Conservation (phyloP, 2,797 vertebrate species). For the Tolypeutes matacus region DNA sequence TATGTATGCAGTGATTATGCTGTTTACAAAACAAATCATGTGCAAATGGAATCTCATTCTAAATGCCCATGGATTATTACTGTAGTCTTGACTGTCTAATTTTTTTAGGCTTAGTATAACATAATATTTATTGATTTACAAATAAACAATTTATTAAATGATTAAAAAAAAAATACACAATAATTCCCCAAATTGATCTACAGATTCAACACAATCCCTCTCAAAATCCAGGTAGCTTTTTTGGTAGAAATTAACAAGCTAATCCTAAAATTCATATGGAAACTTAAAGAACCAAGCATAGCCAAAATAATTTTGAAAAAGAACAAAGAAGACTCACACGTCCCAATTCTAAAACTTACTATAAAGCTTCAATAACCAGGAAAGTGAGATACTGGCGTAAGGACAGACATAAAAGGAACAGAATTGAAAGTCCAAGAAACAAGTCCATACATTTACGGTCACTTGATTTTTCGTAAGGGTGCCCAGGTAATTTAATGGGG, state of each 20-base stretch:
- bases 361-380: too few relatives aligned
- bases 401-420: neutral
- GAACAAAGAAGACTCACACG: neutral
- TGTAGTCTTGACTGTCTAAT: conserved; percentile 25
- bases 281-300: too few relatives aligned
- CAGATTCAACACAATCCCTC: too few relatives aligned
- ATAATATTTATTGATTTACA: conserved; percentile 49
- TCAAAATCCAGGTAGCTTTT: neutral
- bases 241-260: too few relatives aligned
- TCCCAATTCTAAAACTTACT: neutral
- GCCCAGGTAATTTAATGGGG: neutral
- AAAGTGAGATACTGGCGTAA: neutral
- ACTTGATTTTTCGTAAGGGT: neutral
- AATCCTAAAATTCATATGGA: too few relatives aligned
- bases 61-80: neutral
- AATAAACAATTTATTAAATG: conserved; percentile 63
- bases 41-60: neutral
- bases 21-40: neutral
- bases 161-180: neutral
- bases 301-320: neutral
- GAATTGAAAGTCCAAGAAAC: neutral
- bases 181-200: too few relatives aligned
- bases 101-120: conserved; percentile 48
- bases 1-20: too few relatives aligned
- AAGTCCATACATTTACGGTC: neutral